Percentiles rank a stretch among this genome's conserved stretches.
Evolutionary conservation across 2,113 vertebrate genomes (phyloP).

Genomic region (Neofelis nebulosa): DNA sequence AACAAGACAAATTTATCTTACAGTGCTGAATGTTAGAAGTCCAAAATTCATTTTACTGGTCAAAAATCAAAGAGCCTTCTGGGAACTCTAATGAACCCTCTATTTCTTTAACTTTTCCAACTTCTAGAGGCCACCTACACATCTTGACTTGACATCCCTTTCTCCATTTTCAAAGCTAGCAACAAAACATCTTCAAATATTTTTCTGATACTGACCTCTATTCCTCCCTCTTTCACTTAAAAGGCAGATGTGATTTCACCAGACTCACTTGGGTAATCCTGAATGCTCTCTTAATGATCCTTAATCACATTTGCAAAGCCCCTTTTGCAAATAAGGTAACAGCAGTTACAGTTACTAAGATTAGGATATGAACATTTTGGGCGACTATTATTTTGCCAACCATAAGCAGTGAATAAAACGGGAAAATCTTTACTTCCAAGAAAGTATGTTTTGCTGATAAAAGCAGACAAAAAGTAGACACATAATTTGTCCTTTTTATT

Average conservation of each 20-base stretch:
- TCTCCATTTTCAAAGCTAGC: background rate
- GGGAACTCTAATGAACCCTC: background rate
- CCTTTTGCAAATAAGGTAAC: background rate
- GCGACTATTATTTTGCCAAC: background rate
- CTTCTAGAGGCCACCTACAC: background rate
- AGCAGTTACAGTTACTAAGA: background rate
- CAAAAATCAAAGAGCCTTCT: background rate
- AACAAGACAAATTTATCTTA: background rate
- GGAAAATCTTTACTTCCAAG: background rate
- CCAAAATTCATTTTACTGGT: background rate
- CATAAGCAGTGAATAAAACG: background rate
- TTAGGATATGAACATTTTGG: background rate
- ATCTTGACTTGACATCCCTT: background rate
- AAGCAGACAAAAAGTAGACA: background rate
- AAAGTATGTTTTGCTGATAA: background rate
- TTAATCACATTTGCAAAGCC: background rate
- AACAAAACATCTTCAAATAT: background rate
- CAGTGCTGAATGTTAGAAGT: background rate
- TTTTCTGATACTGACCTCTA: background rate
- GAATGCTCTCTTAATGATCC: background rate
- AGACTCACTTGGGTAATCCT: background rate
- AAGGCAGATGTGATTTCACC: background rate
- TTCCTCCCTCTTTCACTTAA: background rate
- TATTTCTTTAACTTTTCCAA: rapidly evolving
- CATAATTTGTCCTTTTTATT: background rate